A percentile compares a stretch with the other conserved stretches of the same genome.
These are phyloP conservation scores for Nycticorax nycticorax DNA, from an alignment of 2,113 vertebrate genomes.

Conservation along the genomic window DNA sequence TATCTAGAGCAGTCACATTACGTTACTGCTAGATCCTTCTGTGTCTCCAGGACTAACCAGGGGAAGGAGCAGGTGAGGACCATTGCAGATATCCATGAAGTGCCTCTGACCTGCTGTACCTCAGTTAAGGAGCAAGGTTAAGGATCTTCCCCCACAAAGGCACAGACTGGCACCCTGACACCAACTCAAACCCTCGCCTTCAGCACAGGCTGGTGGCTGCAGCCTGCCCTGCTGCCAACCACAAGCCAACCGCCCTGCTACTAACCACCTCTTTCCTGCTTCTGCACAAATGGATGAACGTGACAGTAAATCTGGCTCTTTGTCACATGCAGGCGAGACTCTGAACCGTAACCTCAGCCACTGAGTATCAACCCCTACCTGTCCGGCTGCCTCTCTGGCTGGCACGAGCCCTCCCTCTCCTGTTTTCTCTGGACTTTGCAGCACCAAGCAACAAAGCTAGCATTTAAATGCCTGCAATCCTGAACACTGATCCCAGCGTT, in stretches of 20 bases:
- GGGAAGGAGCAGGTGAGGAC: background rate
- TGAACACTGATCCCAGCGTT: background rate
- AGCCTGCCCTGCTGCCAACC: background rate
- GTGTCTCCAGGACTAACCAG: background rate
- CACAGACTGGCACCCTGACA: background rate
- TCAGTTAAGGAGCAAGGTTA: background rate
- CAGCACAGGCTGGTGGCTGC: background rate
- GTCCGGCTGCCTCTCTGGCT: background rate
- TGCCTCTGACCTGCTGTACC: background rate
- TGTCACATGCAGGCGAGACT: rapidly evolving
- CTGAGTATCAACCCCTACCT: background rate
- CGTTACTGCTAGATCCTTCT: background rate
- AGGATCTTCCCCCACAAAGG: background rate
- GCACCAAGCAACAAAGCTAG: background rate
- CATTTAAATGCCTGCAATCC: background rate
- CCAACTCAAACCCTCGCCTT: background rate
- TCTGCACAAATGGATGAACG: background rate
- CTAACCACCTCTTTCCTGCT: background rate
- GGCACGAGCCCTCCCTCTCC: background rate
- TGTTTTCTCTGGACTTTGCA: background rate
- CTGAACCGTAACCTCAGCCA: background rate
- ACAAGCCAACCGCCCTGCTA: background rate
- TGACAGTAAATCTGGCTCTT: background rate
- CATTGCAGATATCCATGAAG: rapidly evolving
- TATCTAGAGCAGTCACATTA: background rate